Base-by-base conservation (phyloP, 2,113 vertebrate species). In the Cathartes aura region DNA sequence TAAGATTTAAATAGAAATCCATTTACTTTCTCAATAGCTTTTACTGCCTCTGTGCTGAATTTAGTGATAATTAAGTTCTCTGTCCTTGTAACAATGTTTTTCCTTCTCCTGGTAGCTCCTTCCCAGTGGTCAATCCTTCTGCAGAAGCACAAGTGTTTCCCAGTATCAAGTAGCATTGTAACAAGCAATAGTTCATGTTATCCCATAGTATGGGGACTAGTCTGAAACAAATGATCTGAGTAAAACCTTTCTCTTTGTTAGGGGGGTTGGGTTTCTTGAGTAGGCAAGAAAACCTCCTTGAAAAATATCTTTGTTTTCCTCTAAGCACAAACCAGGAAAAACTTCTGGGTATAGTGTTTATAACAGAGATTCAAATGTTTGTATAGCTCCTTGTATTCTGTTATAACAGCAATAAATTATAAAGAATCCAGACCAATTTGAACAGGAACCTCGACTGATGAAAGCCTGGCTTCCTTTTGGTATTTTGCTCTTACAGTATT, bases 1-100 rank as follows among this genome's bases (percentile, higher is more conserved):
- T 45, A 56, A 62, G 91, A 89, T 94, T 91, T 96, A 94, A 97
- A 96, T 96, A 95, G 91, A 95, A 95, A 95, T 81, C 72, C 80
- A 78, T 87, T 94, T 50, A 62, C 75, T 85, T 87, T 50, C 84
- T 76, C 76, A 43, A 45, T 81, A 78, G 68, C 81, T 78, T 84
- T 91, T 84, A 62, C 72, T 90, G 84, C 63, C n/a, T 87, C 59
- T 56, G 30, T 71, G 75, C 76, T 96, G 94, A 94, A 96, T 87
- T 82, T 94, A 93, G 87, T 55, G 56, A 27, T 87, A 82, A 96
- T 93, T 74, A 93, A 81, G 78, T 79, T 96, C 52, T 85, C 43
- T 38, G 64, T 50, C 45, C 67, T 81, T 47, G 26, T 45, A 80
- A 58, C 47, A 42, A 67, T 29, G 64, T 75, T 34, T 26, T 81